A percentile compares a stretch with the other conserved stretches of the same genome.
These are phyloP conservation scores for Ormyrus rosae DNA, from an alignment of 2,888 invertebrate species.

Conservation along the genomic window DNA sequence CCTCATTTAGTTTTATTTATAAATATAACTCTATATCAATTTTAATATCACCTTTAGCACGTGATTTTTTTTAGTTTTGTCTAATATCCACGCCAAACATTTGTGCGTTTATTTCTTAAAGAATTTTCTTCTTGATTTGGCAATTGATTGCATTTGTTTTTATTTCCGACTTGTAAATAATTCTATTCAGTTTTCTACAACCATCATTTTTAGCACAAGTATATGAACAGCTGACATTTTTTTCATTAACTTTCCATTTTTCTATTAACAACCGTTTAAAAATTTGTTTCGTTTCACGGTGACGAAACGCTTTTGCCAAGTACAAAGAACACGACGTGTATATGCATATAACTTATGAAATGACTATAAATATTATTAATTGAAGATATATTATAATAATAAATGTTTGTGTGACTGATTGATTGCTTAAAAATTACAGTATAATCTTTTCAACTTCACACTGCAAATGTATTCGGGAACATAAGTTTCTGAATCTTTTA, in stretches of 20 bases:
- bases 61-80: constrained; percentile 14
- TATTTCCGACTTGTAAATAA: constrained; percentile 33
- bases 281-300: constrained; percentile 46
- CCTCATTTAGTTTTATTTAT: constrained; percentile 25
- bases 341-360: constrained; percentile 49
- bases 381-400: constrained; percentile 48
- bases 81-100: constrained; percentile 33
- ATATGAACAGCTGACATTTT: constrained; percentile 21
- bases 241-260: constrained; percentile 36
- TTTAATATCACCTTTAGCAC: constrained; percentile 59
- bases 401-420: constrained; percentile 65
- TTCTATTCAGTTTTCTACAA: constrained; percentile 13
- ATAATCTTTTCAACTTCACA: constrained; percentile 61
- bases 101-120: constrained; percentile 3
- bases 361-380: constrained; percentile 52
- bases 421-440: constrained; percentile 62
- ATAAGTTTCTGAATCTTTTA: constrained; percentile 15
- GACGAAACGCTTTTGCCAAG: constrained; percentile 55
- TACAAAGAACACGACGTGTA: constrained; percentile 50
- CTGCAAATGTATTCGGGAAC: constrained; percentile 61
- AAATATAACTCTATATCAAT: constrained; percentile 60
- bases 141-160: constrained; percentile 9
- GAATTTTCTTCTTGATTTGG: constrained; percentile 25
- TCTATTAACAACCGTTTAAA: constrained; percentile 39
- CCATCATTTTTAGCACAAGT: constrained; percentile 11